phyloP scores from a whole-genome alignment of 2,113 vertebrate species.

The Elachura formosa region DNA sequence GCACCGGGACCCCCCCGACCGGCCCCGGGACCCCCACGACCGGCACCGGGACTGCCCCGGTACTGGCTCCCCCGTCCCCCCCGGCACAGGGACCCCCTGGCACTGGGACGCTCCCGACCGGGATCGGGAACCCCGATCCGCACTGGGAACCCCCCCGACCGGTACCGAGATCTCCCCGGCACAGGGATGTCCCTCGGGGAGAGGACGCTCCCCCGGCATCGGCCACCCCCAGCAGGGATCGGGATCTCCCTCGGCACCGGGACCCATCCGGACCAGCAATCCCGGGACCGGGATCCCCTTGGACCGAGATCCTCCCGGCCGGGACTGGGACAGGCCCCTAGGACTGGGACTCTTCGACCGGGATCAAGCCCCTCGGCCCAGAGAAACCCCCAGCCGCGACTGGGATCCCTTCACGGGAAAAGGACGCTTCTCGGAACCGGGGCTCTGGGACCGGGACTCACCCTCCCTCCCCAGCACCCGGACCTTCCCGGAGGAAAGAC shows the following conservation, averaged over 20 bases:
- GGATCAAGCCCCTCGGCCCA: too few species aligned
- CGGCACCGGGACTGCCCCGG: not conserved
- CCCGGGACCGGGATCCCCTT: not conserved
- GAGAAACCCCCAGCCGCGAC: not conserved
- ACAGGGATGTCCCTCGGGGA: not conserved
- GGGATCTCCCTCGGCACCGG: not conserved
- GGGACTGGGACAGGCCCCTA: not conserved
- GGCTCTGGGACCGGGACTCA: not conserved
- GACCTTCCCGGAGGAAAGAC: not conserved
- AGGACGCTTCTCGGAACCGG: not conserved
- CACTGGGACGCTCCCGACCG: not conserved
- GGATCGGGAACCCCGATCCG: not conserved
- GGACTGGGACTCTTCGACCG: not conserved
- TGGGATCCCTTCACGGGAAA: not conserved
- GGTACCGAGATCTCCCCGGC: not conserved
- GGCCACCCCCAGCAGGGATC: not conserved
- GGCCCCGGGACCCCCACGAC: not conserved
- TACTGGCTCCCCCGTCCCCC: too few species aligned
- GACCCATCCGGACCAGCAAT: not conserved
- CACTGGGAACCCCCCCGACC: not conserved
- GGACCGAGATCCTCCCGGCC: not conserved
- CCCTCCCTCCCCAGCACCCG: too few species aligned
- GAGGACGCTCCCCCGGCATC: not conserved
- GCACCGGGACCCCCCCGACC: not conserved
- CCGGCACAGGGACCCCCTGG: not conserved